These are phyloP conservation scores for Macaca fascicularis DNA, from an alignment of 2,113 vertebrate species.

Conservation along the genomic window DNA sequence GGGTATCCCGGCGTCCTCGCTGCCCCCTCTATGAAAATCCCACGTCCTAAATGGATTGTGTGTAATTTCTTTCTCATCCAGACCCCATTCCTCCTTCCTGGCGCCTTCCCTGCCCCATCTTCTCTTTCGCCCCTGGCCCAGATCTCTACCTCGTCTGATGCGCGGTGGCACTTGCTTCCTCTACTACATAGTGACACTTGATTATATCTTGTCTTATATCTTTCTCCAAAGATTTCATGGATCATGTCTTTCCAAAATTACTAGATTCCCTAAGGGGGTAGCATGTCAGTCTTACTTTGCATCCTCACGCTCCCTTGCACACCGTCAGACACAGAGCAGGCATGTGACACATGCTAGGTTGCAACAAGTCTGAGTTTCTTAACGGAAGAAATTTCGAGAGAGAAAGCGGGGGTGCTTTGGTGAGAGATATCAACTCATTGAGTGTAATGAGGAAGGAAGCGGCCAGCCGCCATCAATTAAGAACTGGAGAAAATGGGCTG, in stretches of 20 bases:
- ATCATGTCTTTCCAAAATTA: constrained; percentile 57
- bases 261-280: neutral
- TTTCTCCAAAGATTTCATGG: constrained; percentile 46
- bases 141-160: neutral
- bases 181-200: neutral
- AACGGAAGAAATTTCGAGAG: neutral
- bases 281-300: constrained; percentile 8
- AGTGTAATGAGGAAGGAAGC: accelerated
- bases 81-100: neutral
- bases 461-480: neutral
- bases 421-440: neutral
- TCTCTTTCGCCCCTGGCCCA: neutral
- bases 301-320: neutral
- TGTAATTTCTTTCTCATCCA: neutral
- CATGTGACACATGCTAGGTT: neutral
- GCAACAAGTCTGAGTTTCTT: neutral
- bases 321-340: neutral
- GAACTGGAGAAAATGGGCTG: neutral
- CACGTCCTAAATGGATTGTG: accelerated
- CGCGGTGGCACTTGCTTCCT: neutral
- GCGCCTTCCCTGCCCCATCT: neutral
- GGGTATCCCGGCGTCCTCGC: neutral
- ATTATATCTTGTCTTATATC: constrained; percentile 37
- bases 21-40: neutral
- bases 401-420: neutral